Evolutionary conservation across 2,888 invertebrate genomes (phyloP).

Genomic region (Neria commutata): DNA sequence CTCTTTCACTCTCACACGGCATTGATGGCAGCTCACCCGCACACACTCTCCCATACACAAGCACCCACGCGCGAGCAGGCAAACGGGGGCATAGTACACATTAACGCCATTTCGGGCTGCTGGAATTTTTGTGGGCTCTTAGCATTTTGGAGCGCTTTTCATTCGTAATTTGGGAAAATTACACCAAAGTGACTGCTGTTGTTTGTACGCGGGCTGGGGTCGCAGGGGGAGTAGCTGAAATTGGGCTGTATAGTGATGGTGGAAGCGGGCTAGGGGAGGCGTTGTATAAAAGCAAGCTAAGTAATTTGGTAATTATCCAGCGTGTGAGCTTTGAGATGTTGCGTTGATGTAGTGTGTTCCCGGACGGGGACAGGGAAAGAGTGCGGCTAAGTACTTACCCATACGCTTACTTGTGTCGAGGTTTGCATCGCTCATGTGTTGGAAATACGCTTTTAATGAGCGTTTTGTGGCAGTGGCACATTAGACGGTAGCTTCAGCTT

Average conservation of each 20-base stretch:
- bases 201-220: too few species aligned
- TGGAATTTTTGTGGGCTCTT: conserved; percentile 29
- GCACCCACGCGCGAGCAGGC: background rate
- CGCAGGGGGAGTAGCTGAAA: too few species aligned
- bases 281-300: conserved; percentile 24
- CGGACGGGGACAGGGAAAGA: too few species aligned
- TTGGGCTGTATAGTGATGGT: too few species aligned
- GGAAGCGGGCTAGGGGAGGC: conserved; percentile 3
- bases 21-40: background rate
- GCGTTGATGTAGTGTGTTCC: too few species aligned
- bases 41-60: background rate
- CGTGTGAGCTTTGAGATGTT: too few species aligned
- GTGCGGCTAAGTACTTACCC: too few species aligned
- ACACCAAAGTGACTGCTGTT: conserved; percentile 37
- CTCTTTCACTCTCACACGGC: conserved; percentile 22
- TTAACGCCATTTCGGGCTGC: conserved; percentile 14
- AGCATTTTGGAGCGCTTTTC: conserved; percentile 31
- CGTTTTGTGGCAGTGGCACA: too few species aligned
- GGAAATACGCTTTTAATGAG: too few species aligned
- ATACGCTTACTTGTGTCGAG: too few species aligned
- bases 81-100: conserved; percentile 17
- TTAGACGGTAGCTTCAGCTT: too few species aligned
- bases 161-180: conserved; percentile 41
- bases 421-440: too few species aligned
- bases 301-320: conserved; percentile 25